phyloP scores from a whole-genome alignment of 2,888 invertebrate genomes.

The Drosophila silvestris region DNA sequence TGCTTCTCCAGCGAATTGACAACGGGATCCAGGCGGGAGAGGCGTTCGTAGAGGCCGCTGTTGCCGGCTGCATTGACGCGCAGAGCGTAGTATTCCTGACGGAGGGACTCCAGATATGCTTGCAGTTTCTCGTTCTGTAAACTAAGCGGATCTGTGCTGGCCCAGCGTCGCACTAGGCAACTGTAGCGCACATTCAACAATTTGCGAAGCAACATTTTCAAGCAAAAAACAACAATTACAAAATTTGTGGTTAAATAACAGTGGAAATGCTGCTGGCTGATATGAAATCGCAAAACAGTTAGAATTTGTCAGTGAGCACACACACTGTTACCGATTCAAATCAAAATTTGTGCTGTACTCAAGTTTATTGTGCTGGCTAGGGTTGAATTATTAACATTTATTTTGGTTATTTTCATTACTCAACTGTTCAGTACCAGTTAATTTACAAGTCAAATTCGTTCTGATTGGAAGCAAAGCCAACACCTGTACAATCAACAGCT shows the following conservation, averaged over 20 bases:
- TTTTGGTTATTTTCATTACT: background rate
- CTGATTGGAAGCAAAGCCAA: background rate
- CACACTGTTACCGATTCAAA: conserved; percentile 12
- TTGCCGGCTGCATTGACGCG: conserved; percentile 77
- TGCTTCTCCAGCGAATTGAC: conserved; percentile 88
- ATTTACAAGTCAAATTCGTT: background rate
- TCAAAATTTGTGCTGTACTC: conserved; percentile 1
- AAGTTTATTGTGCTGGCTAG: conserved; percentile 20
- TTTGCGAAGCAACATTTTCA: conserved; percentile 51
- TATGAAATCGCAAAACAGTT: conserved; percentile 9
- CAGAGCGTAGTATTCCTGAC: conserved; percentile 87
- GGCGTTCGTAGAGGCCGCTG: conserved; percentile 63
- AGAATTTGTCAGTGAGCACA: conserved; percentile 15
- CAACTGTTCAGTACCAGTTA: background rate
- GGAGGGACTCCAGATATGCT: conserved; percentile 86
- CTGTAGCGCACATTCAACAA: conserved; percentile 40
- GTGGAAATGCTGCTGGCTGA: conserved; percentile 5
- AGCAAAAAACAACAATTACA: conserved; percentile 5
- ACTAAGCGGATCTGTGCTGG: conserved; percentile 52
- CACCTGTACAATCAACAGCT: conserved; percentile 1
- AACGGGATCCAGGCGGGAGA: conserved; percentile 86
- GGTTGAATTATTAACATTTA: background rate
- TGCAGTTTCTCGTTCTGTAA: conserved; percentile 84
- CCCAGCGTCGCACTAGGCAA: conserved; percentile 47
- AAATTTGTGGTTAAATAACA: conserved; percentile 60